phyloP scores from a whole-genome alignment of 2,113 vertebrate genomes.

The cattle (Bos taurus) region ARS-UCD2.0 NC_037342.1:30045001-30045500 shows the following conservation, averaged over 20 bases:
- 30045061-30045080: background rate
- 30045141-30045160: fast-evolving
- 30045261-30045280: background rate
- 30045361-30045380: fast-evolving
- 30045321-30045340: background rate
- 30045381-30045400: background rate
- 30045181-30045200: background rate
- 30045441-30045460: background rate
- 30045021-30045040: background rate
- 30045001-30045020: background rate
- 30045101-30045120: background rate
- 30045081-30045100: background rate
- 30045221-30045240: background rate
- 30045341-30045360: background rate
- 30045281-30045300: background rate
- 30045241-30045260: background rate
- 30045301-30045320: background rate
- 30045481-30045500: background rate
- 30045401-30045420: background rate
- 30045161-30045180: background rate
- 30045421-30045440: background rate
- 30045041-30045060: background rate
- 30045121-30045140: background rate
- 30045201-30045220: background rate
- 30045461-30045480: background rate